A percentile compares a stretch with the other conserved stretches of the same genome.
phyloP scores from a whole-genome alignment of 2,797 vertebrate genomes.

The Emys orbicularis region DNA sequence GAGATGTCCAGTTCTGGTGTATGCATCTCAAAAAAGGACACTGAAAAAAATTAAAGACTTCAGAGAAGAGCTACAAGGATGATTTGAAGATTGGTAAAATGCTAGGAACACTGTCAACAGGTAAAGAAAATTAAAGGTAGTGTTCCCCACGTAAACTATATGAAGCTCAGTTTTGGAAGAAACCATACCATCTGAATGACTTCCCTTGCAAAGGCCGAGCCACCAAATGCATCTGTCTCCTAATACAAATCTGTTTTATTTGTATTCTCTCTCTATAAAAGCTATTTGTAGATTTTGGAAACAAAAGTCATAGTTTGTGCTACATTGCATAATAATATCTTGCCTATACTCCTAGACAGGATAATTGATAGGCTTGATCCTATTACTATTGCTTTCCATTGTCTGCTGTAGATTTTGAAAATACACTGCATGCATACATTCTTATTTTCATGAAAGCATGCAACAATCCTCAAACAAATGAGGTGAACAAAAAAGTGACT shows the following conservation, averaged over 20 bases:
- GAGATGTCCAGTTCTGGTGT: no score
- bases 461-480: background rate
- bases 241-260: background rate
- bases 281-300: background rate
- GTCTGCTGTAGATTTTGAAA: background rate
- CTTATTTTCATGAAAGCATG: background rate
- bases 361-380: background rate
- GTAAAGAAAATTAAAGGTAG: background rate
- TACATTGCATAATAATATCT: background rate
- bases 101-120: background rate
- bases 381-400: background rate
- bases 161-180: background rate
- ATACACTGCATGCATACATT: fast-evolving
- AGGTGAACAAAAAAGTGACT: background rate
- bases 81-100: background rate
- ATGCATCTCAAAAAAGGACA: no score
- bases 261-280: background rate
- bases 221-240: background rate
- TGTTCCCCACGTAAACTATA: background rate
- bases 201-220: background rate
- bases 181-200: background rate
- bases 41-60: background rate
- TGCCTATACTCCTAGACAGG: background rate
- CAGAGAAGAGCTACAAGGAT: background rate
- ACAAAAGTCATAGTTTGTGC: background rate